phyloP scores from a whole-genome alignment of 2,797 vertebrate genomes.

The Micropoecilia bifurca region DNA sequence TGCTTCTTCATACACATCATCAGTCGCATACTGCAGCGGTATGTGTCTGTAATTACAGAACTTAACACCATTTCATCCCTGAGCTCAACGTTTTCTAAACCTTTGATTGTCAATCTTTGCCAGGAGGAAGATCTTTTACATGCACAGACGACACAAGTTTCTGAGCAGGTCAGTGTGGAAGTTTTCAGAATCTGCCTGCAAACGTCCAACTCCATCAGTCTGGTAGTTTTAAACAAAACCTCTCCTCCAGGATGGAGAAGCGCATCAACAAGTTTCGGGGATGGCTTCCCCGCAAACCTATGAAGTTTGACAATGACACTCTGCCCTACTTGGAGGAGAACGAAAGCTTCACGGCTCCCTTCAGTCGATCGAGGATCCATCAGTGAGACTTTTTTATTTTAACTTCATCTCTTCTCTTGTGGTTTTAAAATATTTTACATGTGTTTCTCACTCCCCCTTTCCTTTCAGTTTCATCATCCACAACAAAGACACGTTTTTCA shows the following conservation, averaged over 20 bases:
- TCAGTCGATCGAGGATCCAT: conserved; percentile 94
- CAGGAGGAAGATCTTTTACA: conserved; percentile 97
- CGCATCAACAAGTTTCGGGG: conserved; percentile 92
- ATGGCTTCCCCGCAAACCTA: conserved; percentile 93
- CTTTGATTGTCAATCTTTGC: neutral
- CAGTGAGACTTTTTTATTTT: conserved; percentile 83
- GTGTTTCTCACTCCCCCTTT: conserved; percentile 23
- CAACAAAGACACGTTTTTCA: conserved; percentile 97
- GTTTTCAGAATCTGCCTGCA: neutral
- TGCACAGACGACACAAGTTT: conserved; percentile 92
- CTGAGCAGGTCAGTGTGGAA: conserved; percentile 88
- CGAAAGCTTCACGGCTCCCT: conserved; percentile 95
- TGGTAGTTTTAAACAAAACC: conserved; percentile 1
- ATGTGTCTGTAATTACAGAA: too few relatives aligned
- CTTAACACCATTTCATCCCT: neutral
- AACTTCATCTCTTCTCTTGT: neutral
- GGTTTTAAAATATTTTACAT: too few relatives aligned
- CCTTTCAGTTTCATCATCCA: conserved; percentile 92
- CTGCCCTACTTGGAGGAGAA: conserved; percentile 94
- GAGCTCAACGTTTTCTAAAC: neutral
- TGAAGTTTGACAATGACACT: conserved; percentile 91
- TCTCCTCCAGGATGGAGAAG: conserved; percentile 89
- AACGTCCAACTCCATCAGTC: neutral
- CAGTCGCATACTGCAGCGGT: neutral
- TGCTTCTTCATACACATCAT: neutral